Base-by-base conservation (phyloP, 2,888 invertebrate species). In the Lordiphosa andalusiaca region DNA sequence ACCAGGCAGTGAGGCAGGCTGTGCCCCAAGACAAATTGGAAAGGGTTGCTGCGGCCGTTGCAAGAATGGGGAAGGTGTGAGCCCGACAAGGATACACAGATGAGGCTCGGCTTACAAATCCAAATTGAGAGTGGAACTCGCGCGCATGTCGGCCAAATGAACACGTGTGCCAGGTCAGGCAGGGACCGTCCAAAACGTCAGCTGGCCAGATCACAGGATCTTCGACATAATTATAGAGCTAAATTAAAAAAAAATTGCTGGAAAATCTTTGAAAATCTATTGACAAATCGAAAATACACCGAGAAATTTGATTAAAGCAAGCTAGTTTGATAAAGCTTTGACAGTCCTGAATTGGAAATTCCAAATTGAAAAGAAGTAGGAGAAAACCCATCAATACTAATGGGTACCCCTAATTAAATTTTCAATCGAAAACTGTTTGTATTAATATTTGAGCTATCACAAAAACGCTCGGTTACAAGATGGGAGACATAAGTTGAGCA, bases 101-200 rank as follows among this genome's bases (percentile, higher is more conserved):
- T 49, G 46, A 39, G 37, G 47, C 63, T 56, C 76, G 48, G 48
- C 56, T 81, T 81, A 78, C 84, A 78, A 80, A 81, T 84, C 78
- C 80, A 64, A 77, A 80, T 81, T 81, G 75, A 84, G 71, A 56
- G 59, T 67, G 57, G 66, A 65, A 74, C 58, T 65, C 49, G 72
- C 78, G 84, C 82, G 84, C 82, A 73, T 71, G 72, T 61, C 59
- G 41, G 44, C 47, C 57, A 48, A 47, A 48, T 60, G 71, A 73
- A 78, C 84, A 81, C 80, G 84, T 81, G 84, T 73, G 69, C 66
- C 57, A n/a, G 67, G 71, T 69, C 71, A 76, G 71, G 38, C 44
- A 47, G 35, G 49, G 7, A 35, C 47, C 9, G 37, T 41, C 40
- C 37, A 21, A 36, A 37, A 37, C 65, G 62, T 63, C 62, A 63